Base-by-base conservation (phyloP, 1,140 invertebrate genomes). In the Lepeophtheirus salmonis region DNA sequence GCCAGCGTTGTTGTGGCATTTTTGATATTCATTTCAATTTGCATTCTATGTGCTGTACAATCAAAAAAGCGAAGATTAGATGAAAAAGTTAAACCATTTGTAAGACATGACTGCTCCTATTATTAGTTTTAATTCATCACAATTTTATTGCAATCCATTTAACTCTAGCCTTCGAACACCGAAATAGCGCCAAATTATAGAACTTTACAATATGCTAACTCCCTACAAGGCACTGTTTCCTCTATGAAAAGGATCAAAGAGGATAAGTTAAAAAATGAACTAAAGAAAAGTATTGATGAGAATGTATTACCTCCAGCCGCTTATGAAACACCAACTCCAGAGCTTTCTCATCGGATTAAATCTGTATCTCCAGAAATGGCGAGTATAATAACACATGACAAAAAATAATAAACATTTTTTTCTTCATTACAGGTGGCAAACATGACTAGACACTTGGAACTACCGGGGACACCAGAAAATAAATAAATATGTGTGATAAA, bases 401-500 rank as follows among this genome's bases (percentile, higher is more conserved):
- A n/a, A n/a, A n/a, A n/a, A n/a, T 41, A 10, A 60, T 20, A 23
- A 6, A 55, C 23, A 60, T 50, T 17, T 54, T 60, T 49, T 62
- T 57, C 65, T 59, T 67, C 21, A 64, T 73, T 72, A 21, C 68
- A 87, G 84, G 85, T 85, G 13, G 83, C 81, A 25, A 88, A 88
- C 70, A 86, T 88, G 83, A 87, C 88, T 89, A 0, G 85, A 89
- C 66, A 84, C 88, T 70, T 88, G 89, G 84, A 84, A 89, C 70
- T 84, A 87, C 66, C 14, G 20, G 14, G 14, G 16, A 20, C 20
- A 52, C 50, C 14, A 16, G 84, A 87, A 68, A 84, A 88, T 68
- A 84, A n/a, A 84, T 2, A 85, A 89, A 68, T 71, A 88, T n/a
- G 70, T 88, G 3, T 83, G 84, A 63, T 85, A 89, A 69, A 84